These are phyloP conservation scores for Oxycera nigricornis DNA, from an alignment of 2,888 invertebrate species.

Conservation along the genomic window DNA sequence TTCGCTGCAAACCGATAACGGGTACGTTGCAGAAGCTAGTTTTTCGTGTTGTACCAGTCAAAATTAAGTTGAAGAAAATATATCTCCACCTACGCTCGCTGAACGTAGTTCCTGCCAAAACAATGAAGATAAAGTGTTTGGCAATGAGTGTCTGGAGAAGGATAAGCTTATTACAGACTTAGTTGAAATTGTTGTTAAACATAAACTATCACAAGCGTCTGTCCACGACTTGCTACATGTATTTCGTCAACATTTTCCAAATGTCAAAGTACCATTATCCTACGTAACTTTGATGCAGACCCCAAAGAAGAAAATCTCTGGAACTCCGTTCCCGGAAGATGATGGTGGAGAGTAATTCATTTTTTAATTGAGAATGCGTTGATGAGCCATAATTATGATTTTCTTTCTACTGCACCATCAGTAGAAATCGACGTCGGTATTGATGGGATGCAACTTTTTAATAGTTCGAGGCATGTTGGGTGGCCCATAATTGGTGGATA, in stretches of 20 bases:
- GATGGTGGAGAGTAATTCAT: not conserved
- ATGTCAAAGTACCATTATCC: not conserved
- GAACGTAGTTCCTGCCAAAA: not conserved
- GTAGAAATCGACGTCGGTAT: not conserved
- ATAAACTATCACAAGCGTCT: not conserved
- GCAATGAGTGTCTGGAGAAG: not conserved
- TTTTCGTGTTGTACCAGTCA: not conserved
- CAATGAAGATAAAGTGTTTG: not conserved
- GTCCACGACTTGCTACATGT: not conserved
- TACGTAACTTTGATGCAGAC: not conserved
- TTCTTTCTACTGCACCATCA: not conserved
- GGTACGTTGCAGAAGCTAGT: not conserved
- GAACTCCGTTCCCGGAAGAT: too few relatives aligned
- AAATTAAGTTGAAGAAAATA: too few relatives aligned
- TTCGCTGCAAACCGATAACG: not conserved
- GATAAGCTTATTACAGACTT: not conserved
- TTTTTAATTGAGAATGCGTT: not conserved
- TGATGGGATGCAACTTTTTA: not conserved
- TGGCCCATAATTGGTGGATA: not conserved
- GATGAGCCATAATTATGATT: not conserved
- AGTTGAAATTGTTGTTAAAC: not conserved
- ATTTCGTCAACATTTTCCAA: not conserved
- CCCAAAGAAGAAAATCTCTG: not conserved
- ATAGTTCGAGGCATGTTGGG: not conserved
- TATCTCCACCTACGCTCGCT: too few relatives aligned